Conservation (phyloP, 2,797 vertebrate genomes). For the Lutra lutra region DNA sequence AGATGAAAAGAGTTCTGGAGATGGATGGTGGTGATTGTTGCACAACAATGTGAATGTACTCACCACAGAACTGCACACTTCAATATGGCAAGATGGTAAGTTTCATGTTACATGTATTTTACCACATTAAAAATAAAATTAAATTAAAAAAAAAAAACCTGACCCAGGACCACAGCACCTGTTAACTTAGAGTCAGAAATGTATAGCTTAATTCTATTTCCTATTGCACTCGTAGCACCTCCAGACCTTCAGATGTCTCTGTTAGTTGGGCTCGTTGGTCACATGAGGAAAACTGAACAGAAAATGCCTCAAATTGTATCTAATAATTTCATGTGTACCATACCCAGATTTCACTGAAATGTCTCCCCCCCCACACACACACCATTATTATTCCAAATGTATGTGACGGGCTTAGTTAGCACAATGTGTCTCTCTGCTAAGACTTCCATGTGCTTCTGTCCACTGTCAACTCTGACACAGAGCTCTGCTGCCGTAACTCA, state of each 20-base stretch:
- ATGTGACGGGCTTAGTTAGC: background rate
- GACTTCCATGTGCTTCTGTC: background rate
- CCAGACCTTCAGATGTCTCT: background rate
- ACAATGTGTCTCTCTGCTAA: background rate
- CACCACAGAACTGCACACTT: background rate
- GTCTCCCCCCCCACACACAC: background rate
- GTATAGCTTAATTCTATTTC: background rate
- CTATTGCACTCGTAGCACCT: background rate
- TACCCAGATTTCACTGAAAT: background rate
- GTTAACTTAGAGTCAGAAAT: background rate
- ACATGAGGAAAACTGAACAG: background rate
- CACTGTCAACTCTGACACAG: constrained; percentile 28
- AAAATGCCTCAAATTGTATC: background rate
- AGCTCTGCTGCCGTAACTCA: background rate
- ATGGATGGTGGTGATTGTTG: too few species aligned
- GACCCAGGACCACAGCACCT: background rate
- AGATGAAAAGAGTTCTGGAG: background rate
- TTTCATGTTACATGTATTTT: background rate
- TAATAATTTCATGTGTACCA: background rate
- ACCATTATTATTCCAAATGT: background rate
- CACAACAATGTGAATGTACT: background rate
- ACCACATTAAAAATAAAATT: background rate
- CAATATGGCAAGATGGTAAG: background rate
- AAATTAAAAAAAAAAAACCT: background rate
- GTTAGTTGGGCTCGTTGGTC: background rate